Evolutionary conservation across 53 echinoderm and acorn worm species (phyloP).

Genomic region (Antedon mediterranea): DNA sequence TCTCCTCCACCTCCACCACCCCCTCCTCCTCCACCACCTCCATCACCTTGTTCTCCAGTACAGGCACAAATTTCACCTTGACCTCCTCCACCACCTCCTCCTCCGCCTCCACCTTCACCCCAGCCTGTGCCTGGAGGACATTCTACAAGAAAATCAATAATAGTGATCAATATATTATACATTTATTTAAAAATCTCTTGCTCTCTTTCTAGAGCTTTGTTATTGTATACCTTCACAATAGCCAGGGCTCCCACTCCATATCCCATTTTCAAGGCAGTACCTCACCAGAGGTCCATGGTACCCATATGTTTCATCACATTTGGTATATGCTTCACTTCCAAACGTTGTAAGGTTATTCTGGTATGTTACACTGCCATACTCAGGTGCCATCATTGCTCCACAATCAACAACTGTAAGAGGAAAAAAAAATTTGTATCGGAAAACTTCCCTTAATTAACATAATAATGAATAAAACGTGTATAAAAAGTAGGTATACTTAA

Average conservation of each 20-base stretch:
- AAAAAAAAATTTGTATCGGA: too few relatives aligned
- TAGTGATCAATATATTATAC: background rate
- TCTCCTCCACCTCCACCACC: background rate
- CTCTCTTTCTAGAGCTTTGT: too few relatives aligned
- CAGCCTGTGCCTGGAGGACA: background rate
- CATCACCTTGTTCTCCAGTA: background rate
- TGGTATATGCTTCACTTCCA: too few relatives aligned
- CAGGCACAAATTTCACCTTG: background rate
- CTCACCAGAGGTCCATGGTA: background rate
- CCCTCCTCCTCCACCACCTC: background rate
- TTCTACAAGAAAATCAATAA: background rate
- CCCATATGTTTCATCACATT: background rate
- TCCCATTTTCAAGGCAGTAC: background rate
- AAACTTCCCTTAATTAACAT: too few relatives aligned
- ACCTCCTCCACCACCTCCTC: conserved; percentile 3
- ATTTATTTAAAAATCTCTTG: too few relatives aligned
- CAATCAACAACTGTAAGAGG: too few relatives aligned
- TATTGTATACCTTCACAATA: too few relatives aligned
- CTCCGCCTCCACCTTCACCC: background rate
- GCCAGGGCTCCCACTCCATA: background rate
- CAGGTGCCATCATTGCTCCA: too few relatives aligned
- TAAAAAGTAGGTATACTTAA: too few relatives aligned
- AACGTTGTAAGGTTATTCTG: too few relatives aligned
- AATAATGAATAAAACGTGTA: too few relatives aligned
- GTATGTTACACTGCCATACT: too few relatives aligned